Conservation (phyloP, 2,888 invertebrate genomes). For the Lasioglossum oenotherae region DNA sequence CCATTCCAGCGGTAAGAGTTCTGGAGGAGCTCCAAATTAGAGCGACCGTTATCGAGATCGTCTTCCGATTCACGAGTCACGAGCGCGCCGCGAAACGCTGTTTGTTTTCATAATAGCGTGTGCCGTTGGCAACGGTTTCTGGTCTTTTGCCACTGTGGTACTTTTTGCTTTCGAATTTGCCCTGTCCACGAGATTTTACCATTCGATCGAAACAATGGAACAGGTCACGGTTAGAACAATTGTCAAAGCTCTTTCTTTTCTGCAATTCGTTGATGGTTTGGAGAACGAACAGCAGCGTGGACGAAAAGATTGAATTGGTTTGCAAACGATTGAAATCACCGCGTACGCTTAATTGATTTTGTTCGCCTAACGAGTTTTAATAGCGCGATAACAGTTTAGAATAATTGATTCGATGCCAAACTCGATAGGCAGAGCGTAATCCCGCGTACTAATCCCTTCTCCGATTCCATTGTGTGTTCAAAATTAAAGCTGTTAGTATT, state of each 20-base stretch:
- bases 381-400: neutral
- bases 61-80: slow-evolving; percentile 32
- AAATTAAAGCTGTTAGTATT: slow-evolving; percentile 1
- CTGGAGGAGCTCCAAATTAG: slow-evolving; percentile 39
- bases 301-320: too few species aligned
- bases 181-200: neutral
- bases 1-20: slow-evolving; percentile 27
- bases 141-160: neutral
- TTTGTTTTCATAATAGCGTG: slow-evolving; percentile 39
- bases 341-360: neutral
- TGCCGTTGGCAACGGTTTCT: slow-evolving; percentile 19
- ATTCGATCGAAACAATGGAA: neutral
- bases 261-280: neutral
- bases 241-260: neutral
- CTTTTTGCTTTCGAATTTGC: slow-evolving; percentile 21
- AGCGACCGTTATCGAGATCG: slow-evolving; percentile 51
- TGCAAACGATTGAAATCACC: neutral
- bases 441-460: neutral
- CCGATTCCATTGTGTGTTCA: neutral
- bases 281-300: too few species aligned
- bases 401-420: neutral
- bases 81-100: neutral
- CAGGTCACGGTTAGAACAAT: neutral
- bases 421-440: neutral
- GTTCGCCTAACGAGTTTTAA: neutral